Base-by-base conservation (phyloP, 2,888 invertebrate genomes). In the Vesta saturnalis region DNA sequence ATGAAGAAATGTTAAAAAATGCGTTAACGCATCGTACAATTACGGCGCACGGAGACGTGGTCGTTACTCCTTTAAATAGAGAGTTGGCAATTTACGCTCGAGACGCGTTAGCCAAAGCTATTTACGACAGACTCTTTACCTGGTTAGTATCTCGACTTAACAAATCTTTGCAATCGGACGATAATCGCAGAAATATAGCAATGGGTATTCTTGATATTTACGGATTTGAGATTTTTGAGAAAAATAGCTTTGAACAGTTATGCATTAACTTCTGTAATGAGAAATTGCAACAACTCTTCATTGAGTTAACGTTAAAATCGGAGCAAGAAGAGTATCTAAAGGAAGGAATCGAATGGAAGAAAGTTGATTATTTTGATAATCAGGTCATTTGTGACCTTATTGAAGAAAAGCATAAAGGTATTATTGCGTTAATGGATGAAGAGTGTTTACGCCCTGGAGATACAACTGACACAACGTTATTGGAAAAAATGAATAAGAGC, bases 181-280 rank as follows among this genome's bases (percentile, higher is more conserved):
- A 85, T 46, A 84, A 87, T 15, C 85, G 85, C 52, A 87, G 86
- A 69, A 90, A 90, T 18, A 87, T 88, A 1, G 92, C 95, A 0
- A 94, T 96, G 85, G 96, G 96, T 1, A 94, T 97, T 74, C 85
- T 97, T 73, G 96, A 97, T 82, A 97, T 97, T 77, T 97, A 97
- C 78, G 97, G 96, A 57, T 97, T 97, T 81, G 96, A 97, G 84
- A 95, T 97, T 73, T 96, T 97, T 86, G 89, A 93, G 60, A 92
- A 89, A 75, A 97, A 97, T 81, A 93, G 93, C 79, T 94, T 94
- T 82, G 93, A 94, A 83, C 96, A 97, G 84, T 94, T 97, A 82
- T 96, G 96, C 85, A 97, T 97, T 72, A 97, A 97, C 85, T 96
- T 94, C 86, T 97, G 96, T 83, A 97, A 97, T 82, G 96, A 97